Evolutionary conservation across 2,888 invertebrate species (phyloP), one percentile per base, ranked within the genome.

Genomic region (Lomographa bimaculata): DNA sequence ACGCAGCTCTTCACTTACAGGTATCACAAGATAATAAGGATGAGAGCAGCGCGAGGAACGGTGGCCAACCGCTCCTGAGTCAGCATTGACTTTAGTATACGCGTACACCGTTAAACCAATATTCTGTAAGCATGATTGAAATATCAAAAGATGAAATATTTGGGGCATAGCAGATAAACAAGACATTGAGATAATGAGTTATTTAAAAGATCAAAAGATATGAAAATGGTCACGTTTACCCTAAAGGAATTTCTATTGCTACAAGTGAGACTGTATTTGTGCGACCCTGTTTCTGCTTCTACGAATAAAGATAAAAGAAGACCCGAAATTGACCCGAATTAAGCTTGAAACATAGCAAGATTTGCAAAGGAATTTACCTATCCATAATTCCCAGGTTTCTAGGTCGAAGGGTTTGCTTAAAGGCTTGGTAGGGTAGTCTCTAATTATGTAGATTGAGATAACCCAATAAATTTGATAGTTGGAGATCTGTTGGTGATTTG

Each of bases 231-330:
- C 39, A 39, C 27, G 9, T 24, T 30, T n/a, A n/a, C n/a, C n/a
- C n/a, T n/a, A n/a, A n/a, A n/a, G n/a, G n/a, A n/a, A n/a, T n/a
- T 14, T 9, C 5, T 16, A 25, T 7, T 29, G 19, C 17, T 11
- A 20, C 18, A 21, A 39, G 30, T 27, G n/a, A n/a, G n/a, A n/a
- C n/a, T n/a, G n/a, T n/a, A n/a, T n/a, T n/a, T 27, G 27, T 12
- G 19, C 11, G 17, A 24, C 40, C 40, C 40, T n/a, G 28, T 34
- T 40, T 41, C 34, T 34, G 28, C 34, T 28, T 14, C 28, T 24
- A 29, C 34, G 34, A 34, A 41, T 28, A 41, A 18, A 41, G 40
- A 41, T 41, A 41, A 41, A 40, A 41, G 40, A 41, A 34, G 3
- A 10, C 34, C 40, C 29, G 34, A 41, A 41, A n/a, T n/a, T n/a